phyloP scores from a whole-genome alignment of 1,140 invertebrate genomes.

The Ctenoplectra terminalis region DNA sequence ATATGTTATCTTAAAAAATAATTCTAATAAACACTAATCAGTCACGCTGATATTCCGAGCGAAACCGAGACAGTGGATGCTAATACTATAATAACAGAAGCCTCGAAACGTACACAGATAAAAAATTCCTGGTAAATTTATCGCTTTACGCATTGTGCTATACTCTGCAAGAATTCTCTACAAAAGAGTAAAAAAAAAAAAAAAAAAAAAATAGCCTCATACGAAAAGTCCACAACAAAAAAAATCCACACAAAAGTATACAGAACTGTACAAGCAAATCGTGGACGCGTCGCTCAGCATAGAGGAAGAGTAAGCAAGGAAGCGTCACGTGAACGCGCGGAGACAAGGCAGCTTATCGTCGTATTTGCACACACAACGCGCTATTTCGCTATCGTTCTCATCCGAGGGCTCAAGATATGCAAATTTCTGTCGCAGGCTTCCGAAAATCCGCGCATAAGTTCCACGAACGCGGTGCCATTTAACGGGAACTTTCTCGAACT shows the following conservation, averaged over 20 bases:
- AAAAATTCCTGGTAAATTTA: too few species aligned
- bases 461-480: slow-evolving; percentile 32
- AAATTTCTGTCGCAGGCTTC: slow-evolving; percentile 58
- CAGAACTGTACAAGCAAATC: not conserved
- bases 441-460: slow-evolving; percentile 60
- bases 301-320: not conserved
- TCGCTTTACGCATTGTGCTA: too few species aligned
- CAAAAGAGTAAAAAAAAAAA: too few species aligned
- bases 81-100: too few species aligned
- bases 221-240: not conserved
- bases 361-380: slow-evolving; percentile 60
- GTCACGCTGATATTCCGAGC: too few species aligned
- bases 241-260: not conserved
- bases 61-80: too few species aligned
- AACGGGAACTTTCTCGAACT: slow-evolving; percentile 52
- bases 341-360: slow-evolving; percentile 60
- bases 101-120: too few species aligned
- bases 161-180: too few species aligned
- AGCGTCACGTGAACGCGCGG: not conserved
- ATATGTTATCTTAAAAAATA: too few species aligned
- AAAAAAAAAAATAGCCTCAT: not conserved
- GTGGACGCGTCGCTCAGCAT: not conserved
- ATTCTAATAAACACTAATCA: too few species aligned
- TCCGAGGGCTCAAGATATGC: slow-evolving; percentile 58
- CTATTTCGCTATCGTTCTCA: slow-evolving; percentile 60